Evolutionary conservation across 2,113 vertebrate species (phyloP).

Genomic region (Bagarius yarrelli): DNA sequence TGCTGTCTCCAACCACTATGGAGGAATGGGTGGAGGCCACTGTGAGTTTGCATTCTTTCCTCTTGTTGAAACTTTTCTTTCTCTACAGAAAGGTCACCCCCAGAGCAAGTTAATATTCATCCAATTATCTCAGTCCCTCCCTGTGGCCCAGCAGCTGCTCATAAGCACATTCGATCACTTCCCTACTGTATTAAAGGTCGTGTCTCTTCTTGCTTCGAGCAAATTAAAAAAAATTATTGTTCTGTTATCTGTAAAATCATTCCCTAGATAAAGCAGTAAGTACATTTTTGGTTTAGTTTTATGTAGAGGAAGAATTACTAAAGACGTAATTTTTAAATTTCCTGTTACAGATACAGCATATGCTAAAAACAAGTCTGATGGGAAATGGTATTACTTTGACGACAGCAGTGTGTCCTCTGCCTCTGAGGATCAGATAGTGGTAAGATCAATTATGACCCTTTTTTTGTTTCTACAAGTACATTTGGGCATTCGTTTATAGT

Average conservation of each 20-base stretch:
- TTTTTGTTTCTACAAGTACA: neutral
- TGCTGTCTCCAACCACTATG: conserved; percentile 94
- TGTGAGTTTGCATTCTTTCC: conserved; percentile 76
- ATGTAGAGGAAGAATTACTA: neutral
- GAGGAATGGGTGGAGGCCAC: conserved; percentile 95
- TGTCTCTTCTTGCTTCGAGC: neutral
- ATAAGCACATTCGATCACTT: neutral
- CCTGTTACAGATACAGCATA: conserved; percentile 85
- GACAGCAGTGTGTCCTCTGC: conserved; percentile 90
- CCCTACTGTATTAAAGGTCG: neutral
- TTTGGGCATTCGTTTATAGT: neutral
- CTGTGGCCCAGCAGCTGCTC: too few species aligned
- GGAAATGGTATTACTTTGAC: conserved; percentile 94
- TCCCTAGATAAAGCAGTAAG: neutral
- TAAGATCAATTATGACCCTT: conserved; percentile 62
- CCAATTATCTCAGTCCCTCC: neutral
- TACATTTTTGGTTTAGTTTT: neutral
- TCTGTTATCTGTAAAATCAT: neutral
- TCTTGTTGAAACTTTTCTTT: neutral
- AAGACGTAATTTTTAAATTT: conserved; percentile 34
- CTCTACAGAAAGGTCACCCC: neutral
- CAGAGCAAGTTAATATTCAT: conserved; percentile 34
- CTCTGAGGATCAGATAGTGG: conserved; percentile 96
- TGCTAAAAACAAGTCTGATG: conserved; percentile 87
- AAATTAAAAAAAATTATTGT: neutral